Evolutionary conservation across 2,888 invertebrate genomes (phyloP), one percentile per base, ranked within the genome.

Genomic region (Matsumyia berberina): DNA sequence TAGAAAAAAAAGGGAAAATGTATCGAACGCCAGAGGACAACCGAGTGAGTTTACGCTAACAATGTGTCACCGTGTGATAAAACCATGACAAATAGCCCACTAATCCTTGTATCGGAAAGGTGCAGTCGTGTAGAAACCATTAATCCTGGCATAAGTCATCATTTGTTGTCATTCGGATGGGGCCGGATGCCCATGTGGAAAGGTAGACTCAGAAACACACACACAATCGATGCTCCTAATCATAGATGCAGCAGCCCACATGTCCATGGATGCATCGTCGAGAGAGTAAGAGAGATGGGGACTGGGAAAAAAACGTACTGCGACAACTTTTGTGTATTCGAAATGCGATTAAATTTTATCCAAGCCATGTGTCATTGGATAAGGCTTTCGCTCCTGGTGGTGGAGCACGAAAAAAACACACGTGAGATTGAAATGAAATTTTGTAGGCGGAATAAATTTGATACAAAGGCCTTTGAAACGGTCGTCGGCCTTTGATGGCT

Each of bases 121-220:
- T 83, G 83, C 83, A 83, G 79, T 83, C 83, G 83, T 79, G 78
- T 79, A 79, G 79, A 73, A 69, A 64, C 73, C 79, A 79, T 79
- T 83, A 73, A 79, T 83, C 73, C 79, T 53, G 49, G 69, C 83
- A 83, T 79, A 83, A 83, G 83, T 83, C 83, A 83, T 83, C 79
- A 74, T 79, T 83, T 78, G 78, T 79, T 83, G 78, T 69, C 73
- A 57, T 73, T 64, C 53, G 60, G 42, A 49, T 35, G 53, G 53
- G 19, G 2, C 12, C 8, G 29, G 24, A 5, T n/a, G 35, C 31
- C 58, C 37, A 44, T 51, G 42, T 31, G 55, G 12, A n/a, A n/a
- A 29, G 11, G 12, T 49, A 12, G 17, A 17, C 51, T 37, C 51
- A 33, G 51, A 31, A 11, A 39, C 8, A 15, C 49, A 31, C 17